Conservation (phyloP, 2,113 vertebrate species). For the Thryonomys swinderianus region DNA sequence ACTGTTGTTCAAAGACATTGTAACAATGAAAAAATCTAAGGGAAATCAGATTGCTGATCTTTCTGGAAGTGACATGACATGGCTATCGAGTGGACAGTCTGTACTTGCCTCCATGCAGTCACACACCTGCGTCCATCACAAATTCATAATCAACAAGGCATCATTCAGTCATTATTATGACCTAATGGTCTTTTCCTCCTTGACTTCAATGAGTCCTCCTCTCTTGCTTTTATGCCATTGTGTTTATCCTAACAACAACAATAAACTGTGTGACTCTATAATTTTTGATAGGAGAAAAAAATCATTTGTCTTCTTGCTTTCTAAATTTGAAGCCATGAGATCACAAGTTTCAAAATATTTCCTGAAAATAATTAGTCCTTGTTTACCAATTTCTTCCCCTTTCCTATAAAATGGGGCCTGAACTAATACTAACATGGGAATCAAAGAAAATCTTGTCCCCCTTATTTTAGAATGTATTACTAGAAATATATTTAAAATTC, state of each 20-base stretch:
- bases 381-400: background rate
- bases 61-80: background rate
- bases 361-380: background rate
- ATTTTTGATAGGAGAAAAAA: background rate
- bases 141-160: background rate
- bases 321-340: constrained; percentile 49
- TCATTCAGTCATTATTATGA: background rate
- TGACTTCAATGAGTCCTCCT: background rate
- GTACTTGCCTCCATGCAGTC: background rate
- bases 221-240: background rate
- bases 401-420: background rate
- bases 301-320: background rate
- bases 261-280: background rate
- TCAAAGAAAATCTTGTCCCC: background rate
- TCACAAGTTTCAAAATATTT: background rate
- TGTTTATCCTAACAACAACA: background rate
- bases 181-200: background rate
- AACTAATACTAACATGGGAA: background rate
- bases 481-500: background rate
- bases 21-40: background rate
- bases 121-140: background rate
- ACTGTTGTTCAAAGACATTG: background rate
- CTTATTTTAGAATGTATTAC: constrained; percentile 14
- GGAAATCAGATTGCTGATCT: background rate
- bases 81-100: background rate